These are phyloP conservation scores for Tetragonula clypearis DNA, from an alignment of 1,140 invertebrate genomes.

Conservation along the genomic window DNA sequence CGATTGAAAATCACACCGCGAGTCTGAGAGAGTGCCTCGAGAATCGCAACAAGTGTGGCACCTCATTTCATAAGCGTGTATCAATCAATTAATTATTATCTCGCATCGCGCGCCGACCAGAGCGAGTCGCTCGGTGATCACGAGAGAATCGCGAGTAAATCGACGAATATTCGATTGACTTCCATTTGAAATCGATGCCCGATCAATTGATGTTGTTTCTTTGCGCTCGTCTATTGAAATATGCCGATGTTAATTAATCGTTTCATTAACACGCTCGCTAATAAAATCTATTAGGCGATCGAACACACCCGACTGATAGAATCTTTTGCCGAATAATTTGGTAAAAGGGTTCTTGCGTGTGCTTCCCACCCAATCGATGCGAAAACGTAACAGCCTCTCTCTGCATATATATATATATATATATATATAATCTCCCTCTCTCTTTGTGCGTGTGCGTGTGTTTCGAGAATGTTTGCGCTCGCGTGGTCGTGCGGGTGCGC, in stretches of 20 bases:
- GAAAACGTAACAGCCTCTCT: neutral
- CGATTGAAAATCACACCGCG: no score
- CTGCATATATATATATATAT: neutral
- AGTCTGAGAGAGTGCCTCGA: no score
- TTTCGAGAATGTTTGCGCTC: conserved; percentile 6
- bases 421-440: neutral
- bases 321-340: conserved; percentile 4
- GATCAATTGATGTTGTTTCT: neutral
- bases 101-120: no score
- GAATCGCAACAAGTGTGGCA: no score
- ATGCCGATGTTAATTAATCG: neutral
- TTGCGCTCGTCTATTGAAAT: neutral
- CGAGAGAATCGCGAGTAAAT: neutral
- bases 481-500: conserved; percentile 11
- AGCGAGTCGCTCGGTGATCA: neutral
- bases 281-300: neutral
- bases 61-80: no score
- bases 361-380: neutral
- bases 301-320: neutral
- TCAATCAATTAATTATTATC: no score
- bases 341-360: neutral
- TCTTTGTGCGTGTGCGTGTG: neutral
- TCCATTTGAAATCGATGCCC: neutral
- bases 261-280: neutral
- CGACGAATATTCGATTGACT: neutral